These are phyloP conservation scores for Tachyglossus aculeatus DNA, from an alignment of 2,797 vertebrate genomes.

Conservation along the genomic window DNA sequence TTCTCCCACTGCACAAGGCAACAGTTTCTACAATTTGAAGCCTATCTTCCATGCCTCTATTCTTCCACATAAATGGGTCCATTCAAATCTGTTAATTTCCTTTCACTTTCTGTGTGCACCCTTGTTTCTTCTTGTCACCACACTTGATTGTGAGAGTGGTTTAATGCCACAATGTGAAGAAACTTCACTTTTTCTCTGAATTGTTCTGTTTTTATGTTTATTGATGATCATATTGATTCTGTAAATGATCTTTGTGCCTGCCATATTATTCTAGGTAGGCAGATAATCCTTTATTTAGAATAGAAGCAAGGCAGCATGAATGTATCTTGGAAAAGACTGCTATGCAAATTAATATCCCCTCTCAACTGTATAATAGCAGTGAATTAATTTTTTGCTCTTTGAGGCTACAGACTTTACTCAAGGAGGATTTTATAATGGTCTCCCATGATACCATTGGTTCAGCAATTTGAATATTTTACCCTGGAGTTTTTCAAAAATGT, in stretches of 20 bases:
- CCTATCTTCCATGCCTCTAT: neutral
- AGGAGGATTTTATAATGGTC: constrained; percentile 54
- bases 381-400: constrained; percentile 67
- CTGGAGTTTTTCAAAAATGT: neutral
- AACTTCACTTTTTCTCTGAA: constrained; percentile 44
- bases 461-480: constrained; percentile 51
- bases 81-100: neutral
- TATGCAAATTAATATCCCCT: constrained; percentile 64
- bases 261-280: constrained; percentile 62
- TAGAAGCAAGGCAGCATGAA: constrained; percentile 46
- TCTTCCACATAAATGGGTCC: neutral
- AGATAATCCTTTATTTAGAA: constrained; percentile 58
- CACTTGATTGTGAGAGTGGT: constrained; percentile 18
- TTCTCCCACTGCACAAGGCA: too few relatives aligned
- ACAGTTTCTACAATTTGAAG: too few relatives aligned
- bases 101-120: constrained; percentile 3
- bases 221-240: constrained; percentile 54
- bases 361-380: constrained; percentile 58
- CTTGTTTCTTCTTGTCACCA: constrained; percentile 21
- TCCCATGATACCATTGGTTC: constrained; percentile 41
- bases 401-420: constrained; percentile 53
- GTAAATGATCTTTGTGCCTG: constrained; percentile 61
- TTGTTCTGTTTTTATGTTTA: constrained; percentile 52
- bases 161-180: constrained; percentile 23
- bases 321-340: constrained; percentile 56